Conservation (phyloP, 23 tunicate genomes). For the Styela plicata region DNA sequence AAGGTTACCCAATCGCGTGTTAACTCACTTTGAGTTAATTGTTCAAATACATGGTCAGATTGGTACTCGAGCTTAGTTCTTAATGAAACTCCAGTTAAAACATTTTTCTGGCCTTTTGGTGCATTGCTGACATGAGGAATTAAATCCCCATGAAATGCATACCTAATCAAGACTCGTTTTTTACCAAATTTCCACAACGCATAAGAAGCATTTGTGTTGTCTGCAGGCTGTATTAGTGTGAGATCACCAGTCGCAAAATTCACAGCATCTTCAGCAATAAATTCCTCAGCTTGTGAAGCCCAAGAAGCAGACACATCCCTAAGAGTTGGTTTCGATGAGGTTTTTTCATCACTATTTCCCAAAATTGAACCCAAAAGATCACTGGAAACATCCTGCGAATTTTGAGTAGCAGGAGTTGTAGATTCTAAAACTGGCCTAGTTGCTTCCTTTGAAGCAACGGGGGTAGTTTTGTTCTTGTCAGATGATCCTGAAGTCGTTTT, state of each 20-base stretch:
- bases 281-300: conserved; percentile 4
- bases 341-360: conserved; percentile 19
- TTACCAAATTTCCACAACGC: conserved; percentile 28
- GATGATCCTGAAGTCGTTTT: neutral
- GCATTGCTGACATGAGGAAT: neutral
- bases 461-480: neutral
- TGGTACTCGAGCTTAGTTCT: conserved; percentile 63
- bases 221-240: conserved; percentile 3
- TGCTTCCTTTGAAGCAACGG: neutral
- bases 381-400: neutral
- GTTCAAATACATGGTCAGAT: conserved; percentile 44
- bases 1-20: conserved; percentile 50
- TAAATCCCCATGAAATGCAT: conserved; percentile 8
- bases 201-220: neutral
- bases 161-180: conserved; percentile 17
- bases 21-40: conserved; percentile 33
- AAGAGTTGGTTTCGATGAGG: neutral
- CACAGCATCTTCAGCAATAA: neutral
- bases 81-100: conserved; percentile 16
- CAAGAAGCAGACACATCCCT: neutral
- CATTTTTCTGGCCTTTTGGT: conserved; percentile 13
- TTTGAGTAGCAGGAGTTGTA: neutral
- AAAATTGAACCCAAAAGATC: conserved; percentile 54
- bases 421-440: neutral
- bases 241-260: neutral